These are phyloP conservation scores for Oryzias curvinotus DNA, from an alignment of 2,113 vertebrate genomes.

Conservation along the genomic window DNA sequence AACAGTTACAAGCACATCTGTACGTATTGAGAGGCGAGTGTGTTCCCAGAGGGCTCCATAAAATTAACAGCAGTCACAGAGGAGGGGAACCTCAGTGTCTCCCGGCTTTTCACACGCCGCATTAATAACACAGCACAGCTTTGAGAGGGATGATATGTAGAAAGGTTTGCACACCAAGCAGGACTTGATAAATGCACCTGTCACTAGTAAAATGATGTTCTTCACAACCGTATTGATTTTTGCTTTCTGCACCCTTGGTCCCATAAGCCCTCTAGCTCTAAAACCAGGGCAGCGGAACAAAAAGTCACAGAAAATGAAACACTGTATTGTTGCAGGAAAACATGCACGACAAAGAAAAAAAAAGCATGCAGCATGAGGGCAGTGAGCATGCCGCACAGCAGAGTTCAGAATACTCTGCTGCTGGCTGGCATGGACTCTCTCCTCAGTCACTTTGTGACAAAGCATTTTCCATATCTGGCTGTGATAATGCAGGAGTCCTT, in stretches of 20 bases:
- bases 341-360: slow-evolving; percentile 18
- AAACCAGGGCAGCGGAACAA: slow-evolving; percentile 51
- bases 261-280: slow-evolving; percentile 32
- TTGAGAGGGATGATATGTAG: slow-evolving; percentile 19
- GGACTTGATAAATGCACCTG: slow-evolving; percentile 60
- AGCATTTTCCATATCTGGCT: slow-evolving; percentile 33
- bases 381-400: not conserved
- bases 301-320: slow-evolving; percentile 29
- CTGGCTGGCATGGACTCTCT: slow-evolving; percentile 13
- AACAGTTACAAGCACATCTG: slow-evolving; percentile 15
- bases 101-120: not conserved
- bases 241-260: slow-evolving; percentile 25
- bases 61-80: slow-evolving; percentile 11
- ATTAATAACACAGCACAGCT: slow-evolving; percentile 19
- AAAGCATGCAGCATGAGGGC: slow-evolving; percentile 9
- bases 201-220: slow-evolving; percentile 49
- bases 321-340: slow-evolving; percentile 24
- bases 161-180: slow-evolving; percentile 17
- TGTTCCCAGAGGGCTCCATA: slow-evolving; percentile 29
- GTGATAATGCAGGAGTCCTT: slow-evolving; percentile 23
- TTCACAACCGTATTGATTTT: slow-evolving; percentile 60
- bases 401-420: not conserved
- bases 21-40: slow-evolving; percentile 5
- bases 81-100: not conserved
- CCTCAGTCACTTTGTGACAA: slow-evolving; percentile 24